These are phyloP conservation scores for Otis tarda DNA, from an alignment of 2,113 vertebrate species.

Conservation along the genomic window DNA sequence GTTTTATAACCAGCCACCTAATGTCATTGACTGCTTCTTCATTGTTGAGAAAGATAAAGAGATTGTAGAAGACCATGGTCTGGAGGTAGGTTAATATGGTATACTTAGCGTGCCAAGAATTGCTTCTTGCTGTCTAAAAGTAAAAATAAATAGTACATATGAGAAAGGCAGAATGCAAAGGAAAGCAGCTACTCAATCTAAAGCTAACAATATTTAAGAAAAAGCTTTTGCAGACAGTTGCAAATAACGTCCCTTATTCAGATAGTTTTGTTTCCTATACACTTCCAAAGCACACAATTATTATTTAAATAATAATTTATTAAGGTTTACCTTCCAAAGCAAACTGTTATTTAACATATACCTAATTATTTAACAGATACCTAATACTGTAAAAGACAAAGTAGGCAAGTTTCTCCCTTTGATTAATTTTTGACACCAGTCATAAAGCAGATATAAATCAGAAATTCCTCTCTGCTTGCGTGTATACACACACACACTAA, in stretches of 20 bases:
- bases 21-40: conserved; percentile 84
- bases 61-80: conserved; percentile 98
- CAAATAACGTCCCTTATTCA: neutral
- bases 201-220: neutral
- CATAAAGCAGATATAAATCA: neutral
- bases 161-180: neutral
- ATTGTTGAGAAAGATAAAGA: conserved; percentile 93
- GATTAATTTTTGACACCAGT: neutral
- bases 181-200: neutral
- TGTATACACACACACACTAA: neutral
- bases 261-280: neutral
- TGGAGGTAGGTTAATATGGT: conserved; percentile 96
- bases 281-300: neutral
- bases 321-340: neutral
- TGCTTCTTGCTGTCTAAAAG: conserved; percentile 89
- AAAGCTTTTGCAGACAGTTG: neutral
- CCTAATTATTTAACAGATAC: neutral
- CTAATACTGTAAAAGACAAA: neutral
- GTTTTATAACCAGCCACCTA: conserved; percentile 84
- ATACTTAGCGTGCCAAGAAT: conserved; percentile 96
- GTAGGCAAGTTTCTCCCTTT: neutral
- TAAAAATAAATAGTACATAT: neutral
- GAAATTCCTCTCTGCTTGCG: neutral
- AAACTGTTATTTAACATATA: neutral
- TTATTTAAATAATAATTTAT: neutral